Conservation (phyloP, 2,797 vertebrate genomes). For the Coluber constrictor region DNA sequence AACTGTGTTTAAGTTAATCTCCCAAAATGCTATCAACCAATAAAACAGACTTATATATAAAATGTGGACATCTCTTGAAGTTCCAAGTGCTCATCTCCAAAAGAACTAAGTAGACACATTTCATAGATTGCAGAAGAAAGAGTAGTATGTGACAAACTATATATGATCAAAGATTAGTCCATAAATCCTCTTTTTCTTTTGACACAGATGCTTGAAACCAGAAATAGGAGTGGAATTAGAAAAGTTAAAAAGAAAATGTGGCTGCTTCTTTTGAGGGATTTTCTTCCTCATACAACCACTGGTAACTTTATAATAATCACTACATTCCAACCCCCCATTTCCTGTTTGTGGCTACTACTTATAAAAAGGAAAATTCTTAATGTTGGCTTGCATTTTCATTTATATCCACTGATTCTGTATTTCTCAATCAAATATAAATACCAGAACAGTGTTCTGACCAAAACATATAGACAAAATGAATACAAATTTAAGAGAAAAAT, state of each 20-base stretch:
- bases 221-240: neutral
- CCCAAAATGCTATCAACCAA: neutral
- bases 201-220: neutral
- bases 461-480: neutral
- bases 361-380: neutral
- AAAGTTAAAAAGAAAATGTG: neutral
- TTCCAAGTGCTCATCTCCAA: neutral
- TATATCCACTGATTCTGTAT: neutral
- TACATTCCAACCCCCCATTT: neutral
- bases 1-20: neutral
- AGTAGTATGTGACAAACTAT: neutral
- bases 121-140: neutral
- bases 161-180: neutral
- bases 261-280: neutral
- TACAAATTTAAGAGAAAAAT: neutral
- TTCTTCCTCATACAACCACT: neutral
- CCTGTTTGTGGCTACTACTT: neutral
- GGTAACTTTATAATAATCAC: neutral
- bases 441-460: neutral
- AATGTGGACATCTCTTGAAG: neutral
- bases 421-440: neutral
- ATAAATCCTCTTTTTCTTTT: neutral
- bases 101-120: neutral
- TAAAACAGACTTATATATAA: neutral
- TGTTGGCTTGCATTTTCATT: neutral